Evolutionary conservation across 2,888 invertebrate genomes (phyloP).

Genomic region (Sesamia inferens): DNA sequence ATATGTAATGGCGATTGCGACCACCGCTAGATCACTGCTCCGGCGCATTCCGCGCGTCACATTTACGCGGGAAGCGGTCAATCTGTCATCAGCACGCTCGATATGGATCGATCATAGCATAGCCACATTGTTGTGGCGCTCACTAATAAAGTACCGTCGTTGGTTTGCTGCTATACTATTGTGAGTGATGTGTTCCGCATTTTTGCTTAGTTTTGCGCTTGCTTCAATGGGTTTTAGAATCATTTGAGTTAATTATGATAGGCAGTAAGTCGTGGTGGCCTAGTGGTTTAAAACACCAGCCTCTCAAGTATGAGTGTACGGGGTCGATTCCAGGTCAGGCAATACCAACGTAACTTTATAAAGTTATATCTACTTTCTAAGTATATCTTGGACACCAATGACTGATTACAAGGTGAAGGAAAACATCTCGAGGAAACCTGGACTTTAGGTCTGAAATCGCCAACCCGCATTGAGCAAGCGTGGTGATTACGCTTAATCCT

Average conservation of each 20-base stretch:
- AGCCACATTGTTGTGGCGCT: slow-evolving; percentile 64
- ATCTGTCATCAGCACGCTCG: slow-evolving; percentile 71
- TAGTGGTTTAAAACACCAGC: no score
- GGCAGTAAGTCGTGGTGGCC: no score
- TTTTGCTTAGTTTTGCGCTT: slow-evolving; percentile 11
- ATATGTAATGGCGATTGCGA: slow-evolving; percentile 71
- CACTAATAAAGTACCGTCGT: slow-evolving; percentile 53
- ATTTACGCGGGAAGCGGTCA: slow-evolving; percentile 70
- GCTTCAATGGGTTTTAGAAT: slow-evolving; percentile 1
- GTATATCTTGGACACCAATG: no score
- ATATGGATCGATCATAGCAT: slow-evolving; percentile 73
- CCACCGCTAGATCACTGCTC: slow-evolving; percentile 72
- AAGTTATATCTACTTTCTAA: no score
- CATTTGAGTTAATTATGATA: neutral
- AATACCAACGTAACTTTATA: no score
- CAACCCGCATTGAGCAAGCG: no score
- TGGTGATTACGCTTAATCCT: no score
- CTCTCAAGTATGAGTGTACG: no score
- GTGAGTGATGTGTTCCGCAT: slow-evolving; percentile 39
- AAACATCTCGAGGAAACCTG: no score
- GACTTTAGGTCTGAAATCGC: no score
- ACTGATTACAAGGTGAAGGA: no score
- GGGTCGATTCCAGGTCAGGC: no score
- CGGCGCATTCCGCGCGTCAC: slow-evolving; percentile 58
- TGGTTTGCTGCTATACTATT: slow-evolving; percentile 44